Conservation (phyloP, 1,140 invertebrate species). For the Nilaparvata lugens region DNA sequence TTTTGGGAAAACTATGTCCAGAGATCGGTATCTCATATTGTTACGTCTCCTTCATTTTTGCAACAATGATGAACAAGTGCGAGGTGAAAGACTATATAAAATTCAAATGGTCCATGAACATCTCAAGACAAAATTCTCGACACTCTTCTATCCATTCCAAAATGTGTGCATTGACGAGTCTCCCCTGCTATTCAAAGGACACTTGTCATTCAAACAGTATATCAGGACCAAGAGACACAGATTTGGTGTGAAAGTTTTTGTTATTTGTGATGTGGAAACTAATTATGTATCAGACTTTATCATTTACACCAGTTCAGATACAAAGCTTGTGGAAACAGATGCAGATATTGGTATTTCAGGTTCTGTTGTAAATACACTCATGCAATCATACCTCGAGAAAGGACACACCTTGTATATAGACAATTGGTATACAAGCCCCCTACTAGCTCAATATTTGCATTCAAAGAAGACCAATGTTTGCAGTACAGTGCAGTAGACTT, state of each 20-base stretch:
- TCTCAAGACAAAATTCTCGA: too few relatives aligned
- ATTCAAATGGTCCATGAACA: too few relatives aligned
- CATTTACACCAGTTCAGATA: slow-evolving; percentile 29
- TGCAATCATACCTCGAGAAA: slow-evolving; percentile 27
- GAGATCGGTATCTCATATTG: too few relatives aligned
- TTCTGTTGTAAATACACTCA: slow-evolving; percentile 24
- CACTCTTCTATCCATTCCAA: too few relatives aligned
- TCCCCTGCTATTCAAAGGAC: too few relatives aligned
- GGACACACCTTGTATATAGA: slow-evolving; percentile 27
- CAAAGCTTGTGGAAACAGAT: slow-evolving; percentile 12
- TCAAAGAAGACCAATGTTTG: slow-evolving; percentile 25
- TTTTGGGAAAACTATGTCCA: too few relatives aligned
- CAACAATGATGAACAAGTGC: too few relatives aligned
- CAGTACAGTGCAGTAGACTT: slow-evolving; percentile 28
- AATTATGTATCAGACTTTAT: slow-evolving; percentile 32
- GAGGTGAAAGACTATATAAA: not conserved
- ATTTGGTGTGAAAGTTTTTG: too few relatives aligned
- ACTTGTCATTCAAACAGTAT: too few relatives aligned
- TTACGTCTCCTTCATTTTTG: too few relatives aligned
- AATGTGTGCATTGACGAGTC: too few relatives aligned
- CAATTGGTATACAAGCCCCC: slow-evolving; percentile 29
- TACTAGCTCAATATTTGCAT: slow-evolving; percentile 24
- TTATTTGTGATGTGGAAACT: slow-evolving; percentile 29
- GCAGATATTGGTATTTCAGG: slow-evolving; percentile 25
- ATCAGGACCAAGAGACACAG: too few relatives aligned